Conservation (phyloP, 2,888 invertebrate species). For the Pristionchus maxplancki region DNA sequence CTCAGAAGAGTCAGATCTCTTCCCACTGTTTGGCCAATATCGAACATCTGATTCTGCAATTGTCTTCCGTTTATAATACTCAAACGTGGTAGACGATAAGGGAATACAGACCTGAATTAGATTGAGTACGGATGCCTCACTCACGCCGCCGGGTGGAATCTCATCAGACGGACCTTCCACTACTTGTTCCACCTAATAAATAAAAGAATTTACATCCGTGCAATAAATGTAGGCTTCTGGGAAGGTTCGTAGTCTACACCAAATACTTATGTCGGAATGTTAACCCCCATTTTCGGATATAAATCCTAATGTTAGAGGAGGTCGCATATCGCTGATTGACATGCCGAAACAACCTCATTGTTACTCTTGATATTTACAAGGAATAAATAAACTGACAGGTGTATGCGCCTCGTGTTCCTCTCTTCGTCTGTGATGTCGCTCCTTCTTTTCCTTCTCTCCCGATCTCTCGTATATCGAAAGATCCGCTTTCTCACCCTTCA, state of each 20-base stretch:
- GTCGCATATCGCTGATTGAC: no score
- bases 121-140: constrained; percentile 60
- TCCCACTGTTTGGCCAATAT: constrained; percentile 30
- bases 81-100: no score
- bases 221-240: no score
- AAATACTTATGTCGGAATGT: no score
- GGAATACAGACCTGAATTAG: neutral
- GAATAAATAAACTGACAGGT: neutral
- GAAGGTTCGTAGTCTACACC: no score
- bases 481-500: constrained; percentile 74
- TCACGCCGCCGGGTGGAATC: constrained; percentile 58
- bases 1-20: constrained; percentile 26
- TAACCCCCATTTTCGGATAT: no score
- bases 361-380: no score
- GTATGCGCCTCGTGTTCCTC: constrained; percentile 45
- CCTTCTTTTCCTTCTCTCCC: constrained; percentile 47
- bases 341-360: no score
- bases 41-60: constrained; percentile 25
- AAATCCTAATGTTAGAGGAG: no score
- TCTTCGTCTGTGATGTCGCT: constrained; percentile 12
- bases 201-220: no score
- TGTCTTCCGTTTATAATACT: neutral
- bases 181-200: neutral
- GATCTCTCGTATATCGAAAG: constrained; percentile 66
- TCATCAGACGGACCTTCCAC: constrained; percentile 55